Percentiles rank a stretch among this genome's conserved stretches.
Conservation (phyloP, 2,113 vertebrate species). For the Amblyopsis rosae region DNA sequence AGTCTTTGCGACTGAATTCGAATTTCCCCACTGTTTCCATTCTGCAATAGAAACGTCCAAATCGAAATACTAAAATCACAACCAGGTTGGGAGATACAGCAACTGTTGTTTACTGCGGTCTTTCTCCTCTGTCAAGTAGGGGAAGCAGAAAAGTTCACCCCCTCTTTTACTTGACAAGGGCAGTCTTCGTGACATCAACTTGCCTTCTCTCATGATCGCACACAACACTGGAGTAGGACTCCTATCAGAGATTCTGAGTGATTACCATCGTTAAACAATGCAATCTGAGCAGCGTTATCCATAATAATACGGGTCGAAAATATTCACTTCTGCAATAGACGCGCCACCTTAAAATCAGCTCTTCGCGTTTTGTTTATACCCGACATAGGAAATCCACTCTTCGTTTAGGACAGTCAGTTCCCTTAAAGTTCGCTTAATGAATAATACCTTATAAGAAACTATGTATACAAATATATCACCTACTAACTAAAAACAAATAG, state of each 20-base stretch:
- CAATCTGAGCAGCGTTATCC: conserved; percentile 11
- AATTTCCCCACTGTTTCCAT: conserved; percentile 96
- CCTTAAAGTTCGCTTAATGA: neutral
- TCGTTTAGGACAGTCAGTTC: conserved; percentile 5
- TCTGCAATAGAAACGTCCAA: conserved; percentile 11
- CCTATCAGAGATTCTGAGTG: conserved; percentile 27
- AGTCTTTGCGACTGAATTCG: conserved; percentile 95
- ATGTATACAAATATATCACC: neutral
- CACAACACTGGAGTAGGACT: conserved; percentile 11
- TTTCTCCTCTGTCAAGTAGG: conserved; percentile 56
- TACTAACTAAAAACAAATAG: neutral
- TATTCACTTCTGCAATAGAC: conserved; percentile 16
- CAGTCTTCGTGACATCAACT: conserved; percentile 71
- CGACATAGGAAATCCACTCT: conserved; percentile 43
- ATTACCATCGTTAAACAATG: conserved; percentile 35
- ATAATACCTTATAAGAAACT: neutral
- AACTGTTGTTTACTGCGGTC: too few relatives aligned
- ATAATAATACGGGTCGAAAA: neutral
- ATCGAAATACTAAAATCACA: conserved; percentile 24
- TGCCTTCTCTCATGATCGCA: conserved; percentile 77
- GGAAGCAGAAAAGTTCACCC: conserved; percentile 68
- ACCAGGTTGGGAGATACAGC: conserved; percentile 1
- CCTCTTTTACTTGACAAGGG: conserved; percentile 74
- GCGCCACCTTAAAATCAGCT: conserved; percentile 72
- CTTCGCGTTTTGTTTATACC: conserved; percentile 71